Conservation (phyloP, 2,113 vertebrate species). For the Cebidichthys violaceus region DNA sequence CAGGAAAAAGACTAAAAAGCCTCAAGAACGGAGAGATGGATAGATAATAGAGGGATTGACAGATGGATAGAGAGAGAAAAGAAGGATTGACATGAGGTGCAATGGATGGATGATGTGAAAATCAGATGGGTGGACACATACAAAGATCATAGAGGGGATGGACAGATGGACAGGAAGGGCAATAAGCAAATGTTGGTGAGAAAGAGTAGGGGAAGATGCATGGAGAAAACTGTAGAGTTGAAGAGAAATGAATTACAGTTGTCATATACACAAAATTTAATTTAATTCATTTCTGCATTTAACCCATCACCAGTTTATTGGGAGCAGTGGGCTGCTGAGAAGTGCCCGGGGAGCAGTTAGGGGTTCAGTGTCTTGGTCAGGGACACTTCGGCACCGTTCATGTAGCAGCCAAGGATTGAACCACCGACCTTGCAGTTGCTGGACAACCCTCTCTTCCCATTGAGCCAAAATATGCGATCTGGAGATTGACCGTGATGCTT, state of each 20-base stretch:
- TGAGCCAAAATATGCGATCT: no score
- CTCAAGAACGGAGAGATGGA: constrained; percentile 72
- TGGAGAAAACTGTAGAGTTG: not conserved
- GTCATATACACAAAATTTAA: no score
- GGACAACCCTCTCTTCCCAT: no score
- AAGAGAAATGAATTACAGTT: not conserved
- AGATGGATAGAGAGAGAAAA: constrained; percentile 64
- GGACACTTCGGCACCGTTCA: no score
- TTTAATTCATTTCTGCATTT: no score
- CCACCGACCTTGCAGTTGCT: no score
- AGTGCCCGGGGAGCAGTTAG: no score
- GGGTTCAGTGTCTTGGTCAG: no score
- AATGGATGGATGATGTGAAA: constrained; percentile 42
- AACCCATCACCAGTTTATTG: no score
- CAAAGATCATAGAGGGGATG: constrained; percentile 30
- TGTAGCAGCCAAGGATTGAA: no score
- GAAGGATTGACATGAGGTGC: constrained; percentile 34
- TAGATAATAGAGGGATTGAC: constrained; percentile 66
- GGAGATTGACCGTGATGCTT: no score
- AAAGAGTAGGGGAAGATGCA: not conserved
- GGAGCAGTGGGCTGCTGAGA: no score
- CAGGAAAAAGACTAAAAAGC: constrained; percentile 79
- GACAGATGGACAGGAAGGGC: constrained; percentile 46
- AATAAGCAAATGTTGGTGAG: constrained; percentile 15
- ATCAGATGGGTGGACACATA: constrained; percentile 42